Evolutionary conservation across 2,797 vertebrate species (phyloP), one percentile per base, ranked within the genome.

Genomic region (Aerospiza tachiro): DNA sequence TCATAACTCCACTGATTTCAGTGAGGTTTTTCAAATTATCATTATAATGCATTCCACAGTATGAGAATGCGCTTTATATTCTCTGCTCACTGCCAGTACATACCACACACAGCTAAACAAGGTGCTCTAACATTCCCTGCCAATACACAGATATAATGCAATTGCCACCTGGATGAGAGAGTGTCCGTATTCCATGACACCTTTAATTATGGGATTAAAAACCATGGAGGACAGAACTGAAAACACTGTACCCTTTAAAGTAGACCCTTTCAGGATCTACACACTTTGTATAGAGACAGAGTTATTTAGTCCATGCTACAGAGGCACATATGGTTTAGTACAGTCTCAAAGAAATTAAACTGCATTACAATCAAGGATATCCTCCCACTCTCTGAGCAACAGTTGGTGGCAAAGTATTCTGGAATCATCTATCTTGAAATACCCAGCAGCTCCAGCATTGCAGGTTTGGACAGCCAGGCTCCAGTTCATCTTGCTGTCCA

Each of bases 61-160:
- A 47, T 20, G 75, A 89, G 75, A 89, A 63, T 15, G 52, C 82
- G 86, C 84, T 93, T 91, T 94, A 93, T 68, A 83, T 74, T 83
- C 52, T 56, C 28, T 20, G 59, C 44, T 91, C 47, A 6, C 79
- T 90, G 91, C 49, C 72, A 91, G 26, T 33, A 86, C 63, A 81
- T 74, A 95, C 92, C 84, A 52, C 86, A 86, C 33, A 56, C 63
- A 65, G 90, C 74, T 91, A 80, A 92, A 92, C 75, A 89, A 92
- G 90, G 94, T 90, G 93, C 72, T 82, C 71, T 70, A 72, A 85
- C 56, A 67, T 81, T 87, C 40, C 56, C 29, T 89, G 90, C 75
- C 93, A 93, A 89, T n/a, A 79, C 35, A 40, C 22, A 80, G 45
- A 71, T 56, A 86, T 8, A 86, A 86, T 33, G 50, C 44, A 58